Evolutionary conservation across 2,113 vertebrate species (phyloP), one percentile per base, ranked within the genome.

Genomic region (Coracopsis vasa): DNA sequence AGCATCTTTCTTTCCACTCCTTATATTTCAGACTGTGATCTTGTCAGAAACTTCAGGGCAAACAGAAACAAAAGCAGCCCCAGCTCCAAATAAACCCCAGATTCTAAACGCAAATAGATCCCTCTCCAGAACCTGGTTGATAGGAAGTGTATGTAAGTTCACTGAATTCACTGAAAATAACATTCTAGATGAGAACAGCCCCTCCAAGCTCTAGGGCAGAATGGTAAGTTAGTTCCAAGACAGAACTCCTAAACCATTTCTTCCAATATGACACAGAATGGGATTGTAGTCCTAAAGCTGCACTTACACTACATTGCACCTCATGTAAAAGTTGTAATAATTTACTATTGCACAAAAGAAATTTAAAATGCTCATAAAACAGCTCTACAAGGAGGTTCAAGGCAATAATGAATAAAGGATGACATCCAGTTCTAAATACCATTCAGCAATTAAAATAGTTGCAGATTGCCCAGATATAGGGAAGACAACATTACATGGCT

Each of bases 271-370:
- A 72, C 24, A 16, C 16, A 16, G 65, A 88, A 77, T 11, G 16
- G 23, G 15, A 77, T 58, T 35, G 45, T 24, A 33, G 41, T 66
- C 28, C 16, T 33, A 80, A 90, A 58, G 6, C 3, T 60, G 14
- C 7, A 37, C 3, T 84, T 28, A n/a, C 6, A 5, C 29, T 78
- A 33, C 0, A 1, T 11, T 42, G 25, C 6, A 20, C 3, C 18
- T 65, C 51, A 50, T 6, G 6, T 41, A 66, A 82, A 91, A 85
- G 9, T 16, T 47, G 4, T 18, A 45, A 13, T 14, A 80, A 80
- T 66, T 73, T 66, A 74, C 31, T 35, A 4, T 47, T 79, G 50
- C 35, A 67, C 47, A 87, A 79, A 67, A 91, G 25, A n/a, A 87
- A 60, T 7, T 2, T 21, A 35, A 89, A 85, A 65, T 20, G 11